Evolutionary conservation across 2,113 vertebrate species (phyloP).

Genomic region (Anguilla rostrata): DNA sequence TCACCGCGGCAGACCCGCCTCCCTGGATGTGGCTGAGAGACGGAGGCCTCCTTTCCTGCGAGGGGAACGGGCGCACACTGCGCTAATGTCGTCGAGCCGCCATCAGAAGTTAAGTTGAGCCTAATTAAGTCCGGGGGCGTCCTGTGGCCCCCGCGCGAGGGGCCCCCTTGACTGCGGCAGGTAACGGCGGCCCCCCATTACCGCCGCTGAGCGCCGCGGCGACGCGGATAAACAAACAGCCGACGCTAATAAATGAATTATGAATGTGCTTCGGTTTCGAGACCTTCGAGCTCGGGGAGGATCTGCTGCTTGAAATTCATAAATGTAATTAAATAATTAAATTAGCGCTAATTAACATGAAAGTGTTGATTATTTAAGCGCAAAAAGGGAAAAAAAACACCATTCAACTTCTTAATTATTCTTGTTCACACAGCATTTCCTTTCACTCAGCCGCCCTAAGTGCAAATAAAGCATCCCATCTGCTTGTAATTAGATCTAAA

Average conservation of each 20-base stretch:
- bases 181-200: not conserved
- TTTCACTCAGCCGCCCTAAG: slow-evolving; percentile 97
- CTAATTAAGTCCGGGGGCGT: not conserved
- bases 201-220: not conserved
- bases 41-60: not conserved
- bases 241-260: slow-evolving; percentile 12
- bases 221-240: slow-evolving; percentile 5
- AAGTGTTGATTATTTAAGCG: slow-evolving; percentile 87
- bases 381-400: slow-evolving; percentile 81
- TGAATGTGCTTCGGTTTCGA: slow-evolving; percentile 9
- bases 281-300: slow-evolving; percentile 18
- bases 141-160: not conserved
- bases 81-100: not conserved
- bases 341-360: slow-evolving; percentile 98
- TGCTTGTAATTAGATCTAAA: slow-evolving; percentile 99
- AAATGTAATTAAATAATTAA: slow-evolving; percentile 99
- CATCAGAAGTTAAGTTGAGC: not conserved
- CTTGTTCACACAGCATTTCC: slow-evolving; percentile 96
- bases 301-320: slow-evolving; percentile 77
- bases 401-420: slow-evolving; percentile 99
- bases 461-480: slow-evolving; percentile 99
- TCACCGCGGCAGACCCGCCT: not conserved
- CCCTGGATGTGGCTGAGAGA: not conserved
- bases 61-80: not conserved
- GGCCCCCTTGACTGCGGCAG: not conserved